Evolutionary conservation across 2,888 invertebrate genomes (phyloP).

Genomic region (Cyclophora punctaria): DNA sequence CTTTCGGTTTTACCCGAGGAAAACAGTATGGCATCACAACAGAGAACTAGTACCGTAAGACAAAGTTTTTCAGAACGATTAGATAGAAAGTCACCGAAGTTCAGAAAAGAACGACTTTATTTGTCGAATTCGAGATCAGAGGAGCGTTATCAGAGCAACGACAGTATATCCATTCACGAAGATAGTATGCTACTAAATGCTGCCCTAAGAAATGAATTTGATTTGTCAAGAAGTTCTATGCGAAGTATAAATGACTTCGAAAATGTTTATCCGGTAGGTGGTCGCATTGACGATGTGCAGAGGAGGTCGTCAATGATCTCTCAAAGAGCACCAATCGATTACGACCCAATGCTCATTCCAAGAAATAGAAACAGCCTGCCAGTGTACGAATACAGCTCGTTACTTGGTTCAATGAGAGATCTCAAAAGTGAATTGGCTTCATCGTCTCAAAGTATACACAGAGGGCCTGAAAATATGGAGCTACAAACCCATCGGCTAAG

Average conservation of each 20-base stretch:
- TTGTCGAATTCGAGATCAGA: constrained; percentile 75
- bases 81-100: constrained; percentile 63
- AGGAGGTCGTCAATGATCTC: constrained; percentile 67
- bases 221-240: constrained; percentile 57
- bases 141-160: constrained; percentile 75
- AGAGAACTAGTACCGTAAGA: constrained; percentile 61
- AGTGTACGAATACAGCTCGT: constrained; percentile 61
- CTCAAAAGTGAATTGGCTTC: constrained; percentile 58
- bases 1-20: constrained; percentile 86
- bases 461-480: constrained; percentile 70
- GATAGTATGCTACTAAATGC: constrained; percentile 60
- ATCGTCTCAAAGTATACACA: constrained; percentile 72
- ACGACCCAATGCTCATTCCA: constrained; percentile 67
- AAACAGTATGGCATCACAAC: constrained; percentile 73
- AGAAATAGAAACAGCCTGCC: constrained; percentile 69
- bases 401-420: constrained; percentile 56
- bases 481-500: constrained; percentile 78
- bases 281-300: constrained; percentile 47
- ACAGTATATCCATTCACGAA: constrained; percentile 66
- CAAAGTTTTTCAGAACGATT: constrained; percentile 72
- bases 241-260: constrained; percentile 63
- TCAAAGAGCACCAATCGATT: constrained; percentile 57
- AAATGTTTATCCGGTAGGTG: constrained; percentile 40
- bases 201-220: constrained; percentile 49
- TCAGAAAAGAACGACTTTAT: constrained; percentile 53